These are phyloP conservation scores for Colletes gigas DNA, from an alignment of 1,140 invertebrate genomes.

Conservation along the genomic window DNA sequence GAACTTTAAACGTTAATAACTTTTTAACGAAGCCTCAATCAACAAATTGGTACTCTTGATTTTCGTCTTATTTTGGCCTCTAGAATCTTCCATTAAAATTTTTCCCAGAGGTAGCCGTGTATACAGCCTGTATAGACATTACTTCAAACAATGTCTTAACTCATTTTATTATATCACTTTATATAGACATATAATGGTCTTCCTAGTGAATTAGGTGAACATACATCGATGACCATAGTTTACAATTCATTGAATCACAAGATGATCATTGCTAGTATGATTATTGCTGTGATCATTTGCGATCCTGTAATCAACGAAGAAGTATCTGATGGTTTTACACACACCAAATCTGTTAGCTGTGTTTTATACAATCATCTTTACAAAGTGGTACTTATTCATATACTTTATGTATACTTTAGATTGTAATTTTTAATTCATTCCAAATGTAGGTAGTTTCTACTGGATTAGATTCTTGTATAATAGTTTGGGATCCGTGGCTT, in stretches of 20 bases:
- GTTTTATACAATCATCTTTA: conserved; percentile 87
- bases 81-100: too few relatives aligned
- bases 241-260: conserved; percentile 85
- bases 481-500: conserved; percentile 86
- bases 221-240: conserved; percentile 82
- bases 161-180: conserved; percentile 33
- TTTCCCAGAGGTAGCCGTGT: too few relatives aligned
- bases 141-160: too few relatives aligned
- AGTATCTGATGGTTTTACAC: conserved; percentile 86
- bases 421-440: neutral
- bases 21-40: too few relatives aligned
- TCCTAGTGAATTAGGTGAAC: conserved; percentile 82
- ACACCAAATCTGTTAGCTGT: conserved; percentile 84
- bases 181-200: conserved; percentile 84
- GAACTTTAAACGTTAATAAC: too few relatives aligned
- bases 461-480: conserved; percentile 87
- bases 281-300: conserved; percentile 83
- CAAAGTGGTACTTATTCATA: conserved; percentile 80
- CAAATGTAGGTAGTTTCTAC: conserved; percentile 82
- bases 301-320: conserved; percentile 83
- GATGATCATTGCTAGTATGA: conserved; percentile 83
- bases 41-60: too few relatives aligned
- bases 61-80: too few relatives aligned
- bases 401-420: conserved; percentile 20
- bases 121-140: too few relatives aligned